Percentiles rank a stretch among this genome's conserved stretches.
Evolutionary conservation across 2,888 invertebrate species (phyloP).

Genomic region (Orthosia cruda): DNA sequence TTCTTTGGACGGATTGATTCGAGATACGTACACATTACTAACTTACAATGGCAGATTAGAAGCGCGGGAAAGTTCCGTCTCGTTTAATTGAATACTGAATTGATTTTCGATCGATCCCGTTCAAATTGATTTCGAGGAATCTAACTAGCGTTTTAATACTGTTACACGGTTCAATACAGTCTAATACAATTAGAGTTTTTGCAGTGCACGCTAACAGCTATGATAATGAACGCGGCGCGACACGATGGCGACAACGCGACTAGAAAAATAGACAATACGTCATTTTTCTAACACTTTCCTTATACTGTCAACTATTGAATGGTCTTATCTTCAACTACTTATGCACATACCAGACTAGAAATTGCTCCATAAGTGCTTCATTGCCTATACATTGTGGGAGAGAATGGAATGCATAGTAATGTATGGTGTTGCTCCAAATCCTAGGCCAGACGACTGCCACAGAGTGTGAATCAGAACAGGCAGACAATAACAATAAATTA

Average conservation of each 20-base stretch:
- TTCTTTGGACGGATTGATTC: conserved; percentile 87
- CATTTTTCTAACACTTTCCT: conserved; percentile 64
- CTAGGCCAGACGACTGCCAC: conserved; percentile 31
- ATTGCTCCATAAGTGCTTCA: conserved; percentile 47
- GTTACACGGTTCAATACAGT: conserved; percentile 79
- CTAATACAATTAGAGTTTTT: conserved; percentile 80
- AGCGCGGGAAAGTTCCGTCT: conserved; percentile 86
- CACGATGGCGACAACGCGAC: conserved; percentile 39
- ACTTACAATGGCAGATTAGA: conserved; percentile 86
- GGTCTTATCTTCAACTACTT: conserved; percentile 38
- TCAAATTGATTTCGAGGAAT: conserved; percentile 84
- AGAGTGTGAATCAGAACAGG: conserved; percentile 66
- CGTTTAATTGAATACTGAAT: conserved; percentile 89
- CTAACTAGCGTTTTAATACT: conserved; percentile 80
- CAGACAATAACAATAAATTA: conserved; percentile 79
- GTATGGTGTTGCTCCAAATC: conserved; percentile 60
- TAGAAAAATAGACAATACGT: conserved; percentile 64
- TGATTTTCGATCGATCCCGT: conserved; percentile 86
- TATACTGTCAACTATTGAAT: conserved; percentile 43
- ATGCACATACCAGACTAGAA: conserved; percentile 55
- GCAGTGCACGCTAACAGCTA: conserved; percentile 66
- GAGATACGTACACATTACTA: conserved; percentile 82
- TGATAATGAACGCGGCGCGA: conserved; percentile 66
- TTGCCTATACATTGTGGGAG: conserved; percentile 52
- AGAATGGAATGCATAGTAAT: conserved; percentile 50